phyloP scores from a whole-genome alignment of 2,113 vertebrate species.

The Marcusenius ussheri region DNA sequence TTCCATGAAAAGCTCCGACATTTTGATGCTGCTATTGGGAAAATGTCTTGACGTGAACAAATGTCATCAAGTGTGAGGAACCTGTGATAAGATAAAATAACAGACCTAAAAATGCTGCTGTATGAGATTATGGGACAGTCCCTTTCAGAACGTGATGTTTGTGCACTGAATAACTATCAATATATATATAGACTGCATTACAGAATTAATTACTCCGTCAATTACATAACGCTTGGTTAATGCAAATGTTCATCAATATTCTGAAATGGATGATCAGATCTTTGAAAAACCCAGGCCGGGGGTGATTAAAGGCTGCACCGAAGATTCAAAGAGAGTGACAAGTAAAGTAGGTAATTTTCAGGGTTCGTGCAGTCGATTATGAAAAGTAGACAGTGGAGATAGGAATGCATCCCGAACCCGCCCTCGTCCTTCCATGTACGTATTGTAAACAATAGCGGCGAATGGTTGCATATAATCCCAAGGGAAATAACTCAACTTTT shows the following conservation, averaged over 20 bases:
- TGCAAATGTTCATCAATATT: background rate
- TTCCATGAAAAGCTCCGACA: constrained; percentile 99
- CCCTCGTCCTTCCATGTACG: background rate
- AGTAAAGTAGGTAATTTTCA: background rate
- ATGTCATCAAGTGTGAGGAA: background rate
- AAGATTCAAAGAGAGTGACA: background rate
- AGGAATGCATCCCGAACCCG: background rate
- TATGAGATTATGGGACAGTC: background rate
- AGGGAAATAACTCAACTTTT: background rate
- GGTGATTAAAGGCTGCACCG: background rate
- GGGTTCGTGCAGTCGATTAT: background rate
- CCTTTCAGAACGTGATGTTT: background rate
- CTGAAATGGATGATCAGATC: background rate
- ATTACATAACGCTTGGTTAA: background rate
- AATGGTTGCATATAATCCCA: background rate
- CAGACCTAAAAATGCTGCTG: background rate
- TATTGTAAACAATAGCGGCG: constrained; percentile 9
- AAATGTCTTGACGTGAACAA: background rate
- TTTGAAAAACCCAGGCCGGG: background rate
- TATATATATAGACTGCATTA: background rate
- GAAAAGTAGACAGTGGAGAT: background rate
- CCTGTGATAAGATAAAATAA: background rate
- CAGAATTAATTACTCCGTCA: background rate
- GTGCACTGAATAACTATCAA: background rate
- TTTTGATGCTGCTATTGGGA: constrained; percentile 50